Evolutionary conservation across 2,888 invertebrate genomes (phyloP).

Genomic region (Suillia variegata): DNA sequence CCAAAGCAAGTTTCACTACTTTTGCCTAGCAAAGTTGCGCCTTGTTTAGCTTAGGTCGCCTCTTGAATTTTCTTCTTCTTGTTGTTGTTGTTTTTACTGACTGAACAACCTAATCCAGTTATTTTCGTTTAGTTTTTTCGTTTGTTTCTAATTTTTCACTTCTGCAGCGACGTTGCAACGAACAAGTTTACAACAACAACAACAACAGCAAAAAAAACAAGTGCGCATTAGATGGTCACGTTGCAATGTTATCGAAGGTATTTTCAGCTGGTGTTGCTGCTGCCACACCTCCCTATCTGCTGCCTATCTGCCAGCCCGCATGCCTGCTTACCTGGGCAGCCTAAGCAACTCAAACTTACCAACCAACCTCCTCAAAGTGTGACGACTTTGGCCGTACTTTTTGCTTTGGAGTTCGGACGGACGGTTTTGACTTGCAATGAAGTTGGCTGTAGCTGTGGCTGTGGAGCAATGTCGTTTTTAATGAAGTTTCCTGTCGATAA

Average conservation of each 20-base stretch:
- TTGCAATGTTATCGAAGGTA: conserved; percentile 7
- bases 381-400: conserved; percentile 4
- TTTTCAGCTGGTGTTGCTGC: not conserved
- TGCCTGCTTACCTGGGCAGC: not conserved
- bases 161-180: not conserved
- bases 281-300: not conserved
- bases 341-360: not conserved
- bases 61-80: too few species aligned
- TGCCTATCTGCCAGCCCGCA: not conserved
- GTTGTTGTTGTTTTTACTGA: too few species aligned
- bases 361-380: not conserved
- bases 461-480: conserved; percentile 31
- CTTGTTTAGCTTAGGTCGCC: too few species aligned
- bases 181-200: conserved; percentile 9
- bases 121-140: too few species aligned
- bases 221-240: conserved; percentile 14
- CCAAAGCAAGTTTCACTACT: conserved; percentile 2
- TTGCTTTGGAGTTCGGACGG: not conserved
- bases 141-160: too few species aligned
- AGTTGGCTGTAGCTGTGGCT: conserved; percentile 9
- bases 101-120: too few species aligned
- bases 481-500: conserved; percentile 50
- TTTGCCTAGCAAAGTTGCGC: too few species aligned
- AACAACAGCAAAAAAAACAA: conserved; percentile 11
- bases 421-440: conserved; percentile 5